Conservation (phyloP, 2,113 vertebrate species). For the Chaetorhynchus papuensis region DNA sequence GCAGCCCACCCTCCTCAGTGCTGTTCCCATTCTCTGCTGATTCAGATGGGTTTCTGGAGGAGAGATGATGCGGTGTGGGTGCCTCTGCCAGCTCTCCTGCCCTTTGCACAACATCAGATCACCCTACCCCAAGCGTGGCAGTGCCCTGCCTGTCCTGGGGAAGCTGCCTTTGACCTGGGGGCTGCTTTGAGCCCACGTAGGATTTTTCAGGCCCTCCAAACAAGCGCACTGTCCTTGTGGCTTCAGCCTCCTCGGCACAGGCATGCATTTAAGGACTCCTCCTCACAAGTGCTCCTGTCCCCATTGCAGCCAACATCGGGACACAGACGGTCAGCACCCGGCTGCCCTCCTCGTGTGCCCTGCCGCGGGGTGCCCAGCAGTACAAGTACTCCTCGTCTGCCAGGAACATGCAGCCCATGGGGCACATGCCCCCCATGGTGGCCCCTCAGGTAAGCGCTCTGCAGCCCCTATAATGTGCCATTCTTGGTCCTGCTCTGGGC, state of each 20-base stretch:
- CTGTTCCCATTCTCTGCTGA: neutral
- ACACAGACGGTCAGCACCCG: conserved; percentile 85
- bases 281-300: neutral
- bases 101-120: neutral
- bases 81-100: neutral
- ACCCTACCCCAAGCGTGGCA: neutral
- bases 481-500: neutral
- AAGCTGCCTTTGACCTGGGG: neutral
- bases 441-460: conserved; percentile 69
- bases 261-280: rapidly evolving
- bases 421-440: conserved; percentile 46
- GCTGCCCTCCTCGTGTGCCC: conserved; percentile 37
- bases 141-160: neutral
- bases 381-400: conserved; percentile 82
- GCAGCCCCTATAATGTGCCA: rapidly evolving
- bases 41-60: neutral
- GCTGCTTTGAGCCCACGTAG: neutral
- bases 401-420: conserved; percentile 75
- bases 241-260: neutral
- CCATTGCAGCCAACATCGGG: conserved; percentile 84
- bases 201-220: neutral
- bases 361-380: conserved; percentile 64
- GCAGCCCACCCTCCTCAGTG: neutral
- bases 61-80: rapidly evolving
- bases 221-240: neutral